A percentile compares a stretch with the other conserved stretches of the same genome.
Conservation (phyloP, 2,888 invertebrate genomes). For the Clostera curtula region DNA sequence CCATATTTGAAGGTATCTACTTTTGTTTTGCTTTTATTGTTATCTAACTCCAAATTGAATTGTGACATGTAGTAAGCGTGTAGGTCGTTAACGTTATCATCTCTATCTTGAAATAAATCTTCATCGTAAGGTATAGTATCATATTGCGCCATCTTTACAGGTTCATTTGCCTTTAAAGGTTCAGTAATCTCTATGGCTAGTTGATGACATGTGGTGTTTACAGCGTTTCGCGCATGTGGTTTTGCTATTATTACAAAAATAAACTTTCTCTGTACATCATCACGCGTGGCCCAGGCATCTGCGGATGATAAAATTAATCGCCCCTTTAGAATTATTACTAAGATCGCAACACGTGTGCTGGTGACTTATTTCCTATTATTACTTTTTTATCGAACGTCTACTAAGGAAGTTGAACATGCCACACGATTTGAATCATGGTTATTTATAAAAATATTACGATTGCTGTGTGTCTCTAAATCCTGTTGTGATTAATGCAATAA, state of each 20-base stretch:
- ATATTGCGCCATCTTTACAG: constrained; percentile 59
- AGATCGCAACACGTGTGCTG: constrained; percentile 45
- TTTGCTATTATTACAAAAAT: constrained; percentile 73
- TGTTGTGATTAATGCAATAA: too few species aligned
- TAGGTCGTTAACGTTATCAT: constrained; percentile 54
- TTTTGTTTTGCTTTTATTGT: constrained; percentile 41
- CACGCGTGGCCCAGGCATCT: constrained; percentile 65
- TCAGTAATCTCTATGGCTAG: constrained; percentile 56
- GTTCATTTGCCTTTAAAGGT: constrained; percentile 62
- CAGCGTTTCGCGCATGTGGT: constrained; percentile 55
- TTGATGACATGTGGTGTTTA: constrained; percentile 62
- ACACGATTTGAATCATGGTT: constrained; percentile 1
- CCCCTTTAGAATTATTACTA: constrained; percentile 53
- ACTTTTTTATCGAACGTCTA: constrained; percentile 11
- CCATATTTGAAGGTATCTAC: constrained; percentile 55
- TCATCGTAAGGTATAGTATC: constrained; percentile 57
- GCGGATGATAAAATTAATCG: constrained; percentile 66
- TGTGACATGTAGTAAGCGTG: constrained; percentile 70
- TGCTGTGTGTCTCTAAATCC: too few species aligned
- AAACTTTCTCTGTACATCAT: constrained; percentile 67
- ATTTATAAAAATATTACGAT: too few species aligned
- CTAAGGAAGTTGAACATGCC: constrained; percentile 14
- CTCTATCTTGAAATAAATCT: constrained; percentile 51
- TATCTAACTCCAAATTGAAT: constrained; percentile 67
- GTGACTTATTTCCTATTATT: constrained; percentile 25